Evolutionary conservation across 2,888 invertebrate genomes (phyloP), one percentile per base, ranked within the genome.

Genomic region (Xiphydria camelus): DNA sequence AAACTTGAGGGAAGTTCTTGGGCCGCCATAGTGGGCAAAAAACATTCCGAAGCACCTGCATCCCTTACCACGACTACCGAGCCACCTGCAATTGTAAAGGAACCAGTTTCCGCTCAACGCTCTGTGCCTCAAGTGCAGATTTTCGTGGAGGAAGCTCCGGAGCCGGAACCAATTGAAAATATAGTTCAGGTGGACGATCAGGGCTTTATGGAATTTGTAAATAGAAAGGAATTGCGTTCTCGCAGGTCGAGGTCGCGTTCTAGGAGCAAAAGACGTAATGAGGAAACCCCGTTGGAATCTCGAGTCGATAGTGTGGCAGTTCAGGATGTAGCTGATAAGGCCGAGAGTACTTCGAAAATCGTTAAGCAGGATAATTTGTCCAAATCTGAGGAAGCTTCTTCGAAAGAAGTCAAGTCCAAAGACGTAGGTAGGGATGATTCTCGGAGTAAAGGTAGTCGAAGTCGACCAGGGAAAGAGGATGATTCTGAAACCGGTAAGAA

Each of bases 201-300:
- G 54, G 80, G 78, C 35, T 80, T 80, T 55, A 73, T 79, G 46
- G 79, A 80, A 63, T 76, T 73, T 40, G 61, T 79, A 4, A 77
- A 77, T 14, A 76, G 76, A 57, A 77, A 75, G 55, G 77, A 78
- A 52, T 68, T 75, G 40, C 64, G 72, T 14, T 68, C 68, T 7
- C 61, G 76, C 14, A 64, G 70, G 38, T 77, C 76, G 25, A 70
- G 77, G 48, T 76, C 76, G 15, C 66, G 74, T 25, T 73, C 73
- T 3, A 55, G 68, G 41, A 71, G 64, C 20, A 47, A 34, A 4
- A 58, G 53, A 26, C 55, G 61, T 10, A 53, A 51, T 2, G 47
- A 49, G 9, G 14, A 46, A 14, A 7, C 15, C 6, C 12, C 29
- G 29, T 29, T 14, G 6, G 12, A 29, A 29, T 14, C 29, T 10